These are phyloP conservation scores for Cryptophagus acutangulus DNA, from an alignment of 2,888 invertebrate species.

Conservation along the genomic window DNA sequence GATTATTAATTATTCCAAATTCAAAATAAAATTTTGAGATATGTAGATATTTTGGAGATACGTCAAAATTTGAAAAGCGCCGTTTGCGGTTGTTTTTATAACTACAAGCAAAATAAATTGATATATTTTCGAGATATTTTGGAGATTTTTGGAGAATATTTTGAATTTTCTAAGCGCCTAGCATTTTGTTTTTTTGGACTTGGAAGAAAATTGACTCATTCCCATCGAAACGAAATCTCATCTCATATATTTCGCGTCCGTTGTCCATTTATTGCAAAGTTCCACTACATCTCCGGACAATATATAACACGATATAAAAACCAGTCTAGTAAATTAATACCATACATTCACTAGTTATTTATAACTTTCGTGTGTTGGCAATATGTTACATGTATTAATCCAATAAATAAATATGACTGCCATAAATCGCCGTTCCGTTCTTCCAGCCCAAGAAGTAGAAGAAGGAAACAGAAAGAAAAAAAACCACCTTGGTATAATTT, in stretches of 20 bases:
- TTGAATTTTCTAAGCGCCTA: too few relatives aligned
- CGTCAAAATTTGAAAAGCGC: too few relatives aligned
- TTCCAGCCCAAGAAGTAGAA: slow-evolving; percentile 24
- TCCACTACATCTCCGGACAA: slow-evolving; percentile 42
- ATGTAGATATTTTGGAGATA: too few relatives aligned
- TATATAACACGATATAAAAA: slow-evolving; percentile 45
- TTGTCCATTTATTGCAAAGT: slow-evolving; percentile 38
- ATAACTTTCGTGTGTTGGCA: slow-evolving; percentile 50
- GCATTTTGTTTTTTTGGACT: too few relatives aligned
- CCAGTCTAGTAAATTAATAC: slow-evolving; percentile 49
- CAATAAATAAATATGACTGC: slow-evolving; percentile 51
- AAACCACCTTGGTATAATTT: slow-evolving; percentile 44
- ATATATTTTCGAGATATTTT: too few relatives aligned
- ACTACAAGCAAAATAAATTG: too few relatives aligned
- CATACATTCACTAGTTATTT: slow-evolving; percentile 49
- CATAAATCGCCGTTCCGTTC: slow-evolving; percentile 46
- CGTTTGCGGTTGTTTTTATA: too few relatives aligned
- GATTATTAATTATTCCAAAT: too few relatives aligned
- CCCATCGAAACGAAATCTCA: too few relatives aligned
- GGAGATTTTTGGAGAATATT: too few relatives aligned
- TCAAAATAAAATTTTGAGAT: too few relatives aligned
- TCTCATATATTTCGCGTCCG: slow-evolving; percentile 27
- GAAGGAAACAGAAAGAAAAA: slow-evolving; percentile 29
- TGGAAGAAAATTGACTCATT: too few relatives aligned
- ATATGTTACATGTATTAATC: slow-evolving; percentile 52